phyloP scores from a whole-genome alignment of 1,140 invertebrate species.

The Drosophila murphyi region DNA sequence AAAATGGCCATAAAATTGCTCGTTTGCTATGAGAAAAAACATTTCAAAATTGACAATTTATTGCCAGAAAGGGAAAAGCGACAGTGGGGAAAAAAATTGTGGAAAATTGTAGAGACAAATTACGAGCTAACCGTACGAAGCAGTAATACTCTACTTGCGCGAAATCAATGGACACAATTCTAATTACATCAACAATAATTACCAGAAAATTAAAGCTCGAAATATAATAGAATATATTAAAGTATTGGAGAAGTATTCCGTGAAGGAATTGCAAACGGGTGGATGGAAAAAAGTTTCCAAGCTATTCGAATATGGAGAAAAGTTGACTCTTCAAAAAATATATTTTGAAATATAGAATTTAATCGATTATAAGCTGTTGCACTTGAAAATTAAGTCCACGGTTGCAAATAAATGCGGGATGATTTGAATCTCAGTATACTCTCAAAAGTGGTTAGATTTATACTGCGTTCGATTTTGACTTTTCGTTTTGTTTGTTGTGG shows the following conservation, averaged over 20 bases:
- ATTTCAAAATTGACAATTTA: constrained; percentile 79
- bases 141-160: background rate
- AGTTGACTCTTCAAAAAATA: too few relatives aligned
- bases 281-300: too few relatives aligned
- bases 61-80: constrained; percentile 31
- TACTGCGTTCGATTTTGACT: constrained; percentile 74
- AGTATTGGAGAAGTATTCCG: too few relatives aligned
- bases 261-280: too few relatives aligned
- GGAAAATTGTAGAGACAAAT: constrained; percentile 27
- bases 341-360: too few relatives aligned
- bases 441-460: constrained; percentile 55
- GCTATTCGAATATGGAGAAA: too few relatives aligned
- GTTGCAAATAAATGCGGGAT: background rate
- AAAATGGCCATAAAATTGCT: constrained; percentile 76
- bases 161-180: too few relatives aligned
- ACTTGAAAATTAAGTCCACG: background rate
- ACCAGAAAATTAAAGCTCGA: too few relatives aligned
- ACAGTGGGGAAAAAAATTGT: background rate
- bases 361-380: too few relatives aligned
- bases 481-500: constrained; percentile 58
- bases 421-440: background rate
- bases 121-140: background rate
- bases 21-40: constrained; percentile 58
- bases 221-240: too few relatives aligned
- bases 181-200: too few relatives aligned